Evolutionary conservation across 37 sponge, comb jelly and placozoan species (phyloP).

Genomic region (Spongia lamella): DNA sequence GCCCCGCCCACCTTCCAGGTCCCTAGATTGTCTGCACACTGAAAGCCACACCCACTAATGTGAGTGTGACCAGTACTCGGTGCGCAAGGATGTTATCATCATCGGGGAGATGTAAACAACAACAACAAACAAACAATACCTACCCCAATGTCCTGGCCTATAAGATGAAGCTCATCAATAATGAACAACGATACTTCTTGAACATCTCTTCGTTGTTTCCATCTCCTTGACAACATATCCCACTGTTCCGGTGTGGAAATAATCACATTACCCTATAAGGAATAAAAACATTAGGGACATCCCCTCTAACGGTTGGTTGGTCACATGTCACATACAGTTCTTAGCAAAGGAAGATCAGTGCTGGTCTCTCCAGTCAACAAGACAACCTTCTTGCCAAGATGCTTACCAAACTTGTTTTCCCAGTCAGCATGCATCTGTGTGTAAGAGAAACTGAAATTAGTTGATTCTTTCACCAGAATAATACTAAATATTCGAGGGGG

Average conservation of each 20-base stretch:
- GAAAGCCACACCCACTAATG: neutral
- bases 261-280: conserved; percentile 78
- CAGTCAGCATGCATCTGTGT: conserved; percentile 84
- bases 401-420: conserved; percentile 81
- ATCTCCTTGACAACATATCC: conserved; percentile 96
- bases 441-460: no score
- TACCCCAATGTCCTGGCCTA: conserved; percentile 94
- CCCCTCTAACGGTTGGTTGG: neutral
- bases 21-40: neutral
- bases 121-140: conserved; percentile 6
- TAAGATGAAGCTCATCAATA: conserved; percentile 93
- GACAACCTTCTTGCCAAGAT: conserved; percentile 83
- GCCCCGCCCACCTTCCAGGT: neutral
- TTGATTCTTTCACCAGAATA: no score
- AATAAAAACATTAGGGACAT: neutral
- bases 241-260: conserved; percentile 94
- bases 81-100: no score
- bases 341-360: conserved; percentile 83
- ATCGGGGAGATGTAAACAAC: neutral
- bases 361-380: conserved; percentile 96
- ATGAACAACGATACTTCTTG: conserved; percentile 94
- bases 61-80: no score
- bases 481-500: no score
- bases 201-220: conserved; percentile 98
- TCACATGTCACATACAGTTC: conserved; percentile 51